Evolutionary conservation across 2,888 invertebrate species (phyloP).

Genomic region (Chromoteleia sp.): DNA sequence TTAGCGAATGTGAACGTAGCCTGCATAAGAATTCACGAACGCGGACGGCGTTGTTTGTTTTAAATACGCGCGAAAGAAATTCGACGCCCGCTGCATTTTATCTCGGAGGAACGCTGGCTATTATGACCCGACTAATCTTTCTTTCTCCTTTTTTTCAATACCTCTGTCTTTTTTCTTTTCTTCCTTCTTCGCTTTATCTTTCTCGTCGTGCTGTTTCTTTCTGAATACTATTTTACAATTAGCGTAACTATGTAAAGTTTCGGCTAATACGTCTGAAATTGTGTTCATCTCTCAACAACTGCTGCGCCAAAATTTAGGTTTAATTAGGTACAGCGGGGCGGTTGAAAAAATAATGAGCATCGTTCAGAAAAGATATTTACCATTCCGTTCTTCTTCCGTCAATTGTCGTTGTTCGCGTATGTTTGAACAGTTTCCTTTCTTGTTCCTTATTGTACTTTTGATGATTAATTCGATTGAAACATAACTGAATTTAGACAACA

Average conservation of each 20-base stretch:
- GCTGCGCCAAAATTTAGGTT: constrained; percentile 6
- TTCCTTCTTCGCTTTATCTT: not conserved
- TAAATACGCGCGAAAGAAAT: constrained; percentile 30
- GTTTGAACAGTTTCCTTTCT: too few relatives aligned
- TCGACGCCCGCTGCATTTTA: constrained; percentile 12
- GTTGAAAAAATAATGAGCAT: constrained; percentile 17
- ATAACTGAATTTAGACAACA: not conserved
- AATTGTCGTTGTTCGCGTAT: constrained; percentile 1
- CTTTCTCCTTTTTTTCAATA: too few relatives aligned
- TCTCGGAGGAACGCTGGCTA: not conserved
- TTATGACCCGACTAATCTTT: too few relatives aligned
- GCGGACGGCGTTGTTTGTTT: constrained; percentile 15
- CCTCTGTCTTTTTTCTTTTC: too few relatives aligned
- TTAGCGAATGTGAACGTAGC: constrained; percentile 45
- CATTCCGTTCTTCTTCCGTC: constrained; percentile 5
- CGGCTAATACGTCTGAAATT: constrained; percentile 2
- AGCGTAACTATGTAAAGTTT: constrained; percentile 14
- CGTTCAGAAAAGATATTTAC: not conserved
- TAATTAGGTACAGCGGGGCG: constrained; percentile 20
- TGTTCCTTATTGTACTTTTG: too few relatives aligned
- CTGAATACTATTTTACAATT: constrained; percentile 18
- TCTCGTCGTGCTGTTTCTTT: too few relatives aligned
- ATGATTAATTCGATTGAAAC: not conserved
- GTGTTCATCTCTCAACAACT: constrained; percentile 11
- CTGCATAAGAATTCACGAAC: constrained; percentile 44